A percentile compares a stretch with the other conserved stretches of the same genome.
These are phyloP conservation scores for Theristicus caerulescens DNA, from an alignment of 2,113 vertebrate species.

Conservation along the genomic window DNA sequence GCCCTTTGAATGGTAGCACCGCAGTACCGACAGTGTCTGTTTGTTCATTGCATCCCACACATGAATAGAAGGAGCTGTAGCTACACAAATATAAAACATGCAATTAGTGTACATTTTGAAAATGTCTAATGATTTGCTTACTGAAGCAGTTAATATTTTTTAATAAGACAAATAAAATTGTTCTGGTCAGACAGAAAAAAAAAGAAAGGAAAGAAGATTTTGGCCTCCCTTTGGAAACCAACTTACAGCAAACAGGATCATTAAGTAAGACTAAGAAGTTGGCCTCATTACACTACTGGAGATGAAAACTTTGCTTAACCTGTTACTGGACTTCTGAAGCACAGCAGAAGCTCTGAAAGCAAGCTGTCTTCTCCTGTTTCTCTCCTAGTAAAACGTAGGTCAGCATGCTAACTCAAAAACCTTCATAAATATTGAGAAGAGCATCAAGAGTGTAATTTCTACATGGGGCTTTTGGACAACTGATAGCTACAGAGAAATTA, in stretches of 20 bases:
- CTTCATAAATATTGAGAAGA: not conserved
- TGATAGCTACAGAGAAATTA: not conserved
- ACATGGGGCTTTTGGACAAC: not conserved
- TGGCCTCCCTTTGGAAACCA: not conserved
- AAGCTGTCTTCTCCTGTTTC: not conserved
- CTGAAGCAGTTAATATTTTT: not conserved
- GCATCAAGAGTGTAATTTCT: not conserved
- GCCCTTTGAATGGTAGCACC: slow-evolving; percentile 91
- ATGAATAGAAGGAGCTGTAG: slow-evolving; percentile 92
- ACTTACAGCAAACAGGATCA: not conserved
- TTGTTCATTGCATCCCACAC: slow-evolving; percentile 97
- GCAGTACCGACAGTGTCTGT: slow-evolving; percentile 90
- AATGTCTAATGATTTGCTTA: not conserved
- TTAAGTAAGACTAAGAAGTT: not conserved
- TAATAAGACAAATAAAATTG: not conserved
- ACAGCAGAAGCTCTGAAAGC: not conserved
- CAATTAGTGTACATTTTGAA: not conserved
- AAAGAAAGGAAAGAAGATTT: not conserved
- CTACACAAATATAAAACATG: slow-evolving; percentile 65
- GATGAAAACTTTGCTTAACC: not conserved
- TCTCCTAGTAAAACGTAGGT: not conserved
- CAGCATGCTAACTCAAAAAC: not conserved
- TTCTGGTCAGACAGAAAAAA: not conserved
- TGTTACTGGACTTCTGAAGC: not conserved
- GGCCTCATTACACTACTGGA: not conserved